Percentiles rank a stretch among this genome's conserved stretches.
phyloP scores from a whole-genome alignment of 2,113 vertebrate genomes.

The Columba livia region DNA sequence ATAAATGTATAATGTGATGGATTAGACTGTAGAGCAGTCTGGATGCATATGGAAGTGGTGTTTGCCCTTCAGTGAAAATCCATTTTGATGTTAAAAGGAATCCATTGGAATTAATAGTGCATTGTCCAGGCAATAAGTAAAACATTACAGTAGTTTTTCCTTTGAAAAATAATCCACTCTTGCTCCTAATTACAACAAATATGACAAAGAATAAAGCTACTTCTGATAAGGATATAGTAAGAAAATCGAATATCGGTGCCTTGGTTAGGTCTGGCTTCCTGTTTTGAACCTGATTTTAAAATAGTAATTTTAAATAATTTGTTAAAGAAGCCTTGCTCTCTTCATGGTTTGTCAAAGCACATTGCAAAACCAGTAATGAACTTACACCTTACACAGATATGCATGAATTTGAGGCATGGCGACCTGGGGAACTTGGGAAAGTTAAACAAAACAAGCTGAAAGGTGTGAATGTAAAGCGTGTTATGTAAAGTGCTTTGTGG shows the following conservation, averaged over 20 bases:
- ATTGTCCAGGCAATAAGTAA: slow-evolving; percentile 62
- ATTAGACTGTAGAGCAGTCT: slow-evolving; percentile 71
- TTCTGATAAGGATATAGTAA: not conserved
- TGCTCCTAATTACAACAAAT: not conserved
- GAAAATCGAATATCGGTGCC: not conserved
- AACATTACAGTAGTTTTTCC: not conserved
- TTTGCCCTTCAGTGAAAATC: slow-evolving; percentile 76
- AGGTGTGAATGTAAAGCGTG: slow-evolving; percentile 8
- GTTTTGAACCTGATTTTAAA: not conserved
- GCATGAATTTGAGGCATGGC: not conserved
- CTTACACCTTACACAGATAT: not conserved
- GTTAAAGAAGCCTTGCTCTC: not conserved
- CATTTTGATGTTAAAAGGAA: slow-evolving; percentile 73
- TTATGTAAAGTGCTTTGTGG: not conserved
- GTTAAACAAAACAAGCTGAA: slow-evolving; percentile 44
- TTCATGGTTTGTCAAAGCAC: not conserved
- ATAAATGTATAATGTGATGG: slow-evolving; percentile 75
- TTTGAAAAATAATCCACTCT: not conserved
- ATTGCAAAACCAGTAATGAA: not conserved
- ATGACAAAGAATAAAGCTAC: not conserved
- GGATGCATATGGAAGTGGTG: slow-evolving; percentile 69
- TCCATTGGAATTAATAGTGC: slow-evolving; percentile 69
- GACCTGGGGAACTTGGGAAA: slow-evolving; percentile 30
- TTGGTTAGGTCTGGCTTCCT: not conserved
- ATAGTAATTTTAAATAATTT: not conserved